A percentile compares a stretch with the other conserved stretches of the same genome.
Conservation (phyloP, 1,140 invertebrate genomes). For the Araneus ventricosus region DNA sequence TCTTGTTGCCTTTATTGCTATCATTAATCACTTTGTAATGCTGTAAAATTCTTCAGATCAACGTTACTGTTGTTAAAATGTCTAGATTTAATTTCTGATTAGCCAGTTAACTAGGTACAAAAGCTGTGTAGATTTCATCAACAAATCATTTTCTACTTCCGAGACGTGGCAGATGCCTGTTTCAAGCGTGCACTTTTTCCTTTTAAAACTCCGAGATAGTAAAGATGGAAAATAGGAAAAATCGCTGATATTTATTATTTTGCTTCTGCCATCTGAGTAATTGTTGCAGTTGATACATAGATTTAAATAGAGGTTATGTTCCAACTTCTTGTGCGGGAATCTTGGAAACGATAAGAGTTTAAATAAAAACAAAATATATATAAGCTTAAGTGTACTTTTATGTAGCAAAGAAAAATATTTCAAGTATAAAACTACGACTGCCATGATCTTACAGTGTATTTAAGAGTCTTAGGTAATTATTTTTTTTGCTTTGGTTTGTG, state of each 20-base stretch:
- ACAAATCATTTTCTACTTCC: not conserved
- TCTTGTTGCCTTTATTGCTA: too few relatives aligned
- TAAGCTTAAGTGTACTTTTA: conserved; percentile 71
- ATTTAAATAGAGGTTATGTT: conserved; percentile 40
- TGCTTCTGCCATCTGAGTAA: not conserved
- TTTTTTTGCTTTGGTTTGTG: not conserved
- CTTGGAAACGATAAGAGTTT: conserved; percentile 59
- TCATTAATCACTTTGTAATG: too few relatives aligned
- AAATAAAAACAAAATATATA: conserved; percentile 55
- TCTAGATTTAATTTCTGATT: too few relatives aligned
- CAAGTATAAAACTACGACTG: conserved; percentile 65
- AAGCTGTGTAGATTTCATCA: too few relatives aligned
- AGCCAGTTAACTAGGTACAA: too few relatives aligned
- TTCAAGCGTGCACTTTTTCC: not conserved
- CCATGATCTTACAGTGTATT: conserved; percentile 51
- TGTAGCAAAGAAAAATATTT: conserved; percentile 69
- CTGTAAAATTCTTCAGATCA: too few relatives aligned
- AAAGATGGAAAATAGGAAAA: not conserved
- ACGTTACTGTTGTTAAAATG: too few relatives aligned
- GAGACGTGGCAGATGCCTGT: not conserved
- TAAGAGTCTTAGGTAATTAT: not conserved
- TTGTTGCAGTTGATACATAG: conserved; percentile 25
- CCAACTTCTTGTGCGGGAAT: conserved; percentile 43
- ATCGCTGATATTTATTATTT: not conserved
- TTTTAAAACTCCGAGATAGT: not conserved